A percentile compares a stretch with the other conserved stretches of the same genome.
Evolutionary conservation across 2,888 invertebrate species (phyloP).

Genomic region (Deroplatys truncata): DNA sequence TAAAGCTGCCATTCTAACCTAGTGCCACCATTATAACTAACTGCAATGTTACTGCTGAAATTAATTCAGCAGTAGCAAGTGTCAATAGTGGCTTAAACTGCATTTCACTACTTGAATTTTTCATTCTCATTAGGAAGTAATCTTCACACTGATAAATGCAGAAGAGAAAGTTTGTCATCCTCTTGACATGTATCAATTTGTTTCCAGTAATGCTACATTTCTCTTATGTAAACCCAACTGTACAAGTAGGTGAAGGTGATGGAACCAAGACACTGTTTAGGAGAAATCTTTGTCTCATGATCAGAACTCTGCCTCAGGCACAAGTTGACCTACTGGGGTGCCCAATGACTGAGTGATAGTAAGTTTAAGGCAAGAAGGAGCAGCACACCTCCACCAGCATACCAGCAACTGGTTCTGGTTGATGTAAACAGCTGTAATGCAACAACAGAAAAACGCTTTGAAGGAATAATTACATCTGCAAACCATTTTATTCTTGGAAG

Average conservation of each 20-base stretch:
- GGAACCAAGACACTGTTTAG: neutral
- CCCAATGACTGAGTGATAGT: neutral
- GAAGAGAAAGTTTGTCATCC: neutral
- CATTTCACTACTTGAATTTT: no score
- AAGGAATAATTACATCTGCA: no score
- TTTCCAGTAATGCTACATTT: neutral
- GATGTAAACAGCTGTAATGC: neutral
- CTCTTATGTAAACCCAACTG: neutral
- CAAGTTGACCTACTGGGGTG: neutral
- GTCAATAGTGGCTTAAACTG: no score
- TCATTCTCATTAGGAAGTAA: neutral
- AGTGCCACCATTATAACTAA: no score
- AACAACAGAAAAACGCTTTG: neutral
- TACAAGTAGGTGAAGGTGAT: constrained; percentile 10
- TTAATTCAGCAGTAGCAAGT: neutral
- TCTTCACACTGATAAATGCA: neutral
- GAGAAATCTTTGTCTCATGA: neutral
- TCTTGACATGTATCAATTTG: neutral
- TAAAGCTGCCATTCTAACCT: no score
- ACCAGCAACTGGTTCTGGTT: neutral
- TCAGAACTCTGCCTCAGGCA: neutral
- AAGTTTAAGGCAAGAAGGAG: neutral
- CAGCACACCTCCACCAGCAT: neutral
- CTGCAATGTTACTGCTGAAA: no score
- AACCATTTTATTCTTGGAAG: no score